Conservation (phyloP, 2,888 invertebrate genomes). For the Drosophila merina region DNA sequence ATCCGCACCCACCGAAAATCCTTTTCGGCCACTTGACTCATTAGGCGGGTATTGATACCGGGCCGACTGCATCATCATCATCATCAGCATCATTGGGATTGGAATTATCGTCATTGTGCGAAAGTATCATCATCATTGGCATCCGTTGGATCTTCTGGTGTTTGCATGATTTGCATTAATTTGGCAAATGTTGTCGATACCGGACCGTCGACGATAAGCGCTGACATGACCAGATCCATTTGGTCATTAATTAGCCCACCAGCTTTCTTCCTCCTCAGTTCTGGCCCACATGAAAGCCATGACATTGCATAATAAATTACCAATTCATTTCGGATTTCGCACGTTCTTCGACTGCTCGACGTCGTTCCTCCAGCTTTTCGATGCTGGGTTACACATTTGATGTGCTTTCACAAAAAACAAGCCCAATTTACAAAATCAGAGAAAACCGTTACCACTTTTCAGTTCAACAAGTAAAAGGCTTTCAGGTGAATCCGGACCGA, state of each 20-base stretch:
- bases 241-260: constrained; percentile 77
- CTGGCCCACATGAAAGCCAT: constrained; percentile 51
- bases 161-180: constrained; percentile 78
- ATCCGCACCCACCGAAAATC: constrained; percentile 51
- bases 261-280: constrained; percentile 21
- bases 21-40: constrained; percentile 80
- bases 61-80: constrained; percentile 43
- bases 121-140: constrained; percentile 28
- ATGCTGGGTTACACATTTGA: constrained; percentile 43
- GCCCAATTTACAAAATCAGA: background rate
- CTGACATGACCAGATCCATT: constrained; percentile 69
- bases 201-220: constrained; percentile 73
- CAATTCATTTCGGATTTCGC: constrained; percentile 72
- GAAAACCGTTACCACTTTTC: background rate
- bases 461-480: constrained; percentile 40
- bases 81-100: constrained; percentile 10
- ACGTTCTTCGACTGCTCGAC: constrained; percentile 37
- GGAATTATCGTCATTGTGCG: constrained; percentile 18
- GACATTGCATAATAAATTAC: constrained; percentile 78
- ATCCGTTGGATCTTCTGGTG: constrained; percentile 59
- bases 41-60: constrained; percentile 73
- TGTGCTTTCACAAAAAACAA: constrained; percentile 27
- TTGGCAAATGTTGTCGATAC: constrained; percentile 77
- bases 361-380: constrained; percentile 20
- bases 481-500: constrained; percentile 6